Conservation (phyloP, 1,140 invertebrate genomes). For the Papilio xuthus region DNA sequence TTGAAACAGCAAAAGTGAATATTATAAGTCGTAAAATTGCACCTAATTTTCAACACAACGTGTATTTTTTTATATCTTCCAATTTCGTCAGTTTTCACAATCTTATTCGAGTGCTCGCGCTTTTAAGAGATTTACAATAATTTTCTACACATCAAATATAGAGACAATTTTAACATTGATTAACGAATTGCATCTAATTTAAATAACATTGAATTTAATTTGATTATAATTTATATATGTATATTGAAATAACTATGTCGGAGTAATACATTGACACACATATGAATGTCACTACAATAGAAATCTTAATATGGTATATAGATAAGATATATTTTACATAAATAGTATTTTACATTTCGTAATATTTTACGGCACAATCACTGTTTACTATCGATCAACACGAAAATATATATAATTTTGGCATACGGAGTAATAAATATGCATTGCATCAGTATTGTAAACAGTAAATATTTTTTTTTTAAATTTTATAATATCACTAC, state of each 20-base stretch:
- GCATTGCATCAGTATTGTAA: neutral
- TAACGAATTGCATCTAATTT: neutral
- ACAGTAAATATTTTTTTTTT: neutral
- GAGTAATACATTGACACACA: neutral
- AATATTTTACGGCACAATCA: neutral
- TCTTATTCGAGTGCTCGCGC: neutral
- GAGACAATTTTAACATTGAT: neutral
- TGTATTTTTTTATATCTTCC: neutral
- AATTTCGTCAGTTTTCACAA: neutral
- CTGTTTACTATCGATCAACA: slow-evolving; percentile 7
- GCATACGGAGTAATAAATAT: neutral
- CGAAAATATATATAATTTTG: slow-evolving; percentile 15
- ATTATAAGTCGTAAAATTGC: neutral
- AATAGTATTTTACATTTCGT: neutral
- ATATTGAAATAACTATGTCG: neutral
- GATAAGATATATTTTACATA: neutral
- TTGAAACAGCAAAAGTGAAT: neutral
- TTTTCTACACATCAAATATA: slow-evolving; percentile 1
- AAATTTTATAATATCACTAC: slow-evolving; percentile 1
- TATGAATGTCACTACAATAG: slow-evolving; percentile 3
- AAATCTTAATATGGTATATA: neutral
- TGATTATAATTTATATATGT: neutral
- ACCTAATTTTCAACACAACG: neutral
- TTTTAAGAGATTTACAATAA: neutral
- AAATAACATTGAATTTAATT: neutral